phyloP scores from a whole-genome alignment of 2,888 invertebrate genomes.

The Noctua comes region DNA sequence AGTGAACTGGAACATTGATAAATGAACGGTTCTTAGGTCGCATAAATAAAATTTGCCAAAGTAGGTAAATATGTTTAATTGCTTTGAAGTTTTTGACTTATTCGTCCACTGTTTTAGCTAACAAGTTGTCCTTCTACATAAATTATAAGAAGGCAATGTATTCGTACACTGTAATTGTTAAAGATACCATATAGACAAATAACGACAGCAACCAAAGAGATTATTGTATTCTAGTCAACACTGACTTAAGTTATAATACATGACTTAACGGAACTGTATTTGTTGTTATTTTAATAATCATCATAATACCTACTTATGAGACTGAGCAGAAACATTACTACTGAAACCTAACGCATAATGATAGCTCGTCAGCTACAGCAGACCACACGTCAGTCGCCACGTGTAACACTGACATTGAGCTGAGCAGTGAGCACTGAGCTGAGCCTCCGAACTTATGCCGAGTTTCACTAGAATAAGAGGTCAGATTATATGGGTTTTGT shows the following conservation, averaged over 20 bases:
- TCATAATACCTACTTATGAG: neutral
- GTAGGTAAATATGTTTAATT: neutral
- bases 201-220: slow-evolving; percentile 63
- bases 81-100: neutral
- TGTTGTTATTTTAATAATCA: slow-evolving; percentile 28
- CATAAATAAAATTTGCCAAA: neutral
- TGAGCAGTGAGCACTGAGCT: neutral
- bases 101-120: neutral
- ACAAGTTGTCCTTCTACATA: too few species aligned
- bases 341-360: neutral
- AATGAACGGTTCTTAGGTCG: neutral
- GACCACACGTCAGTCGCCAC: neutral
- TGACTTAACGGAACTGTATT: slow-evolving; percentile 26
- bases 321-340: neutral
- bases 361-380: neutral
- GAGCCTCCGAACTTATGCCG: neutral
- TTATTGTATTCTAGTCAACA: slow-evolving; percentile 63
- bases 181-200: neutral
- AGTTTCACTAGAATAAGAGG: neutral
- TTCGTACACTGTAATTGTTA: neutral
- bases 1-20: slow-evolving; percentile 15
- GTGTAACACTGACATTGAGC: neutral
- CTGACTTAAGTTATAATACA: slow-evolving; percentile 48
- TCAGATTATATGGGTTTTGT: neutral
- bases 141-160: neutral